phyloP scores from a whole-genome alignment of 2,888 invertebrate species.

The Ectemnius continuus region DNA sequence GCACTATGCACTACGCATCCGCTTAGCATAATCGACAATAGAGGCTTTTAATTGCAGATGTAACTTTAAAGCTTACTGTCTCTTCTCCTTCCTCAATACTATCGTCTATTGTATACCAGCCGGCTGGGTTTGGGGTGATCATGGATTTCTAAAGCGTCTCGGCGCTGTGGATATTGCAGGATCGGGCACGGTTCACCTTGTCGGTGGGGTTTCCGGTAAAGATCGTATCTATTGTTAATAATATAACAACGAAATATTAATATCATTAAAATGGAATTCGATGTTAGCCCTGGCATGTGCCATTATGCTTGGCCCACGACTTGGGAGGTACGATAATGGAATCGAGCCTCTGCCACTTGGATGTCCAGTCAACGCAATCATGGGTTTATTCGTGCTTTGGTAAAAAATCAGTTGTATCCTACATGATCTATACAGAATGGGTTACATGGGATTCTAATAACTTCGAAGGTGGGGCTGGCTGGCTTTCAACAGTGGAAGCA shows the following conservation, averaged over 20 bases:
- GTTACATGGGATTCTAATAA: constrained; percentile 5
- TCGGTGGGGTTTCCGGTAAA: constrained; percentile 83
- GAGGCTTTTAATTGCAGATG: constrained; percentile 81
- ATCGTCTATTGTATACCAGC: constrained; percentile 95
- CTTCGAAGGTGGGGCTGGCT: constrained; percentile 91
- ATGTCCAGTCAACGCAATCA: constrained; percentile 92
- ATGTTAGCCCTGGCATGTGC: constrained; percentile 91
- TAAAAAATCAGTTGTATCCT: constrained; percentile 39
- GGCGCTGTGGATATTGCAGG: constrained; percentile 96
- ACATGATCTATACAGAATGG: no score
- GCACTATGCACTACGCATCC: not conserved
- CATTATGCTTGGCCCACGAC: constrained; percentile 91
- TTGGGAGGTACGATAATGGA: constrained; percentile 90
- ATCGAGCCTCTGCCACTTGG: constrained; percentile 88
- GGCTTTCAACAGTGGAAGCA: constrained; percentile 96
- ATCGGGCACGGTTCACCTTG: constrained; percentile 93
- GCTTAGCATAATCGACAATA: not conserved
- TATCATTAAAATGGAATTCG: not conserved
- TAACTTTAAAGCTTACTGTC: constrained; percentile 93
- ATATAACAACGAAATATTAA: not conserved
- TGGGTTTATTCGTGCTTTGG: constrained; percentile 96
- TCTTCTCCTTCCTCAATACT: constrained; percentile 93
- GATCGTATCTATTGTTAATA: no score
- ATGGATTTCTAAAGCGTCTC: constrained; percentile 89
- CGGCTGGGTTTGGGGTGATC: constrained; percentile 95